These are phyloP conservation scores for Steinernema hermaphroditum DNA, from an alignment of 2,888 invertebrate species.

Conservation along the genomic window DNA sequence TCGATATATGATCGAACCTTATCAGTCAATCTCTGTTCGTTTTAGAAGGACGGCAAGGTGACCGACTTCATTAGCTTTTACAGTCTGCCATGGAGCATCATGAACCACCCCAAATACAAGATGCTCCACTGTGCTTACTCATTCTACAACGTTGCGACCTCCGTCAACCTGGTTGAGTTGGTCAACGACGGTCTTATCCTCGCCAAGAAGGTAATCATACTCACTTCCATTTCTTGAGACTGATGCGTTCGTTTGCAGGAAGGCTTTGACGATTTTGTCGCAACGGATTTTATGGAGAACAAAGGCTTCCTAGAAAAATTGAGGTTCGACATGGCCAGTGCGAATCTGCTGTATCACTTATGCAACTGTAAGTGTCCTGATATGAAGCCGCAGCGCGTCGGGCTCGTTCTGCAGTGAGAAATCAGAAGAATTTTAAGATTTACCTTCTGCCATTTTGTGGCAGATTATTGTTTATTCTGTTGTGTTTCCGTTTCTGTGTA, in stretches of 20 bases:
- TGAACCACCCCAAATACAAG: constrained; percentile 96
- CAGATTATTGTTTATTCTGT: too few relatives aligned
- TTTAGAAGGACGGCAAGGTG: constrained; percentile 60
- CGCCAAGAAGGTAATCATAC: constrained; percentile 79
- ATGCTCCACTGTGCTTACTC: constrained; percentile 91
- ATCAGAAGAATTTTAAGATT: too few relatives aligned
- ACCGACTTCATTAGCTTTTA: constrained; percentile 95
- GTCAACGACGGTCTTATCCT: constrained; percentile 95
- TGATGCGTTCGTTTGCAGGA: constrained; percentile 70
- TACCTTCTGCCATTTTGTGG: too few relatives aligned
- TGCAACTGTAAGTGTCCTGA: constrained; percentile 98
- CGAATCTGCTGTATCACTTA: constrained; percentile 97
- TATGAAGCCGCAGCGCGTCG: constrained; percentile 80
- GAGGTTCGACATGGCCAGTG: constrained; percentile 98
- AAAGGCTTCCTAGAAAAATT: constrained; percentile 84
- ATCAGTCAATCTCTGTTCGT: neutral
- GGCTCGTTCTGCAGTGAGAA: constrained; percentile 60
- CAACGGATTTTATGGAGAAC: constrained; percentile 98
- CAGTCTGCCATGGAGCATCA: constrained; percentile 94
- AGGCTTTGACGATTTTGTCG: constrained; percentile 98
- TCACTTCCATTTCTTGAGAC: neutral
- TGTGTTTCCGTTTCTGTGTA: too few relatives aligned
- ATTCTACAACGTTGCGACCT: constrained; percentile 91
- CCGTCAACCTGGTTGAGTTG: constrained; percentile 82
- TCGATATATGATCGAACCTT: constrained; percentile 27